phyloP scores from a whole-genome alignment of 2,888 invertebrate genomes.

The Tanytarsus gracilentus region DNA sequence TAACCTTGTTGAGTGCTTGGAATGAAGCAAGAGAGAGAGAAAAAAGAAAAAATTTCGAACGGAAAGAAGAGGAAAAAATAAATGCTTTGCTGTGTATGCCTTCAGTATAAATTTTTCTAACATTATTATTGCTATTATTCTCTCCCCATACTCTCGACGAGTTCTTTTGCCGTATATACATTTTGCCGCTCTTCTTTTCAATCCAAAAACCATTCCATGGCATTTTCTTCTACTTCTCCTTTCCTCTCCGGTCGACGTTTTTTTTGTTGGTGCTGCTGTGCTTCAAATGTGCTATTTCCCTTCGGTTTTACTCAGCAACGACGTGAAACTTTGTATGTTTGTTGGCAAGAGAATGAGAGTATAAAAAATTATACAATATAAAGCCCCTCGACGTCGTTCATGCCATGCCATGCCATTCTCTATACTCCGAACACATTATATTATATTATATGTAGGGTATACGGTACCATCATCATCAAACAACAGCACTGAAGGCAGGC shows the following conservation, averaged over 20 bases:
- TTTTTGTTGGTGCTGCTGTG: conserved; percentile 6
- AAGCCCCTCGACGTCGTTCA: conserved; percentile 29
- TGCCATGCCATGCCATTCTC: conserved; percentile 18
- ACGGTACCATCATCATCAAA: conserved; percentile 14
- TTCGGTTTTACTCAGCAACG: conserved; percentile 15
- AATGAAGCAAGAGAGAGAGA: conserved; percentile 18
- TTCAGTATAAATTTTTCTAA: conserved; percentile 28
- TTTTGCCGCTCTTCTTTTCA: too few relatives aligned
- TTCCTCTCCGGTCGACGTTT: too few relatives aligned
- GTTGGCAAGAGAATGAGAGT: conserved; percentile 6
- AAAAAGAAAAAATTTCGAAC: conserved; percentile 23
- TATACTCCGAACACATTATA: conserved; percentile 4
- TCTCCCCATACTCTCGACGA: too few relatives aligned
- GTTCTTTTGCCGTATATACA: too few relatives aligned
- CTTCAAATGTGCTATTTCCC: conserved; percentile 25
- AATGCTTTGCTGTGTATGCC: conserved; percentile 19
- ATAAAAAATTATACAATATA: conserved; percentile 27
- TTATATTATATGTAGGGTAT: conserved; percentile 1
- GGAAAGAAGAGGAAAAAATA: conserved; percentile 15
- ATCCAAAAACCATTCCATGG: conserved; percentile 17
- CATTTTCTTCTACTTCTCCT: conserved; percentile 19
- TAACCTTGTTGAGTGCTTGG: conserved; percentile 28
- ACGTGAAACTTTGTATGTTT: conserved; percentile 26
- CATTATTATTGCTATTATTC: conserved; percentile 28
- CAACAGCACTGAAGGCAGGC: too few relatives aligned